A percentile compares a stretch with the other conserved stretches of the same genome.
phyloP scores from a whole-genome alignment of 2,113 vertebrate genomes.

The Platichthys stellatus region DNA sequence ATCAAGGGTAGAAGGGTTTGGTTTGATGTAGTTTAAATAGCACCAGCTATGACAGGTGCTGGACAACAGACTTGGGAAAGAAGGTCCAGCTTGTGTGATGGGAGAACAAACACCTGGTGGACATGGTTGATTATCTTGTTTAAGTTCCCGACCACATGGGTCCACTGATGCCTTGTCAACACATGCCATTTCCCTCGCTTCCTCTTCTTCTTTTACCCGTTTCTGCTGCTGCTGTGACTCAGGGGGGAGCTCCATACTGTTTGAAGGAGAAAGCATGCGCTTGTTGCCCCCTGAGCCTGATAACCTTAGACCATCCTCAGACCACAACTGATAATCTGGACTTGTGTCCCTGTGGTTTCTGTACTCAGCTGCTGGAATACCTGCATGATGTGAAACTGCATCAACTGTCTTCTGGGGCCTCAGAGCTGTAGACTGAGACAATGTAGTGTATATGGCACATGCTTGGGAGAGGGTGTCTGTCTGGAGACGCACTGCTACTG shows the following conservation, averaged over 20 bases:
- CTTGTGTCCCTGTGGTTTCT: constrained; percentile 75
- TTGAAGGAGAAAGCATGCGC: constrained; percentile 91
- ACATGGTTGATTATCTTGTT: constrained; percentile 34
- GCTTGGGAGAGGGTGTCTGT: constrained; percentile 87
- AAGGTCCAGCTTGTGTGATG: constrained; percentile 82
- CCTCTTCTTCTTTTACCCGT: constrained; percentile 90
- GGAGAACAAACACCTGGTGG: constrained; percentile 66
- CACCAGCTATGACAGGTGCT: constrained; percentile 97
- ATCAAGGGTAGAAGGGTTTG: constrained; percentile 89
- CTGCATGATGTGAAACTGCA: constrained; percentile 70
- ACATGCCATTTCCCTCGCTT: constrained; percentile 73
- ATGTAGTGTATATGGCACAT: constrained; percentile 93
- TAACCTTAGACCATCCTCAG: constrained; percentile 78
- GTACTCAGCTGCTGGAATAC: constrained; percentile 78
- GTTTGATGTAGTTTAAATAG: constrained; percentile 96
- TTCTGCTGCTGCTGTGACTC: constrained; percentile 93
- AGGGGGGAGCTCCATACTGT: constrained; percentile 89
- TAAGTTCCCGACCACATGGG: constrained; percentile 27
- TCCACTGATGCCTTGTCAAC: constrained; percentile 24
- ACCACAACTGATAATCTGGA: constrained; percentile 72
- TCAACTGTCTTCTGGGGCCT: constrained; percentile 81
- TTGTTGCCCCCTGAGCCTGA: constrained; percentile 88
- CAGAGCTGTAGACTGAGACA: constrained; percentile 88
- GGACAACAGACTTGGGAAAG: constrained; percentile 91
- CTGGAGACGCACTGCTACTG: constrained; percentile 92